Evolutionary conservation across 2,113 vertebrate species (phyloP).

Genomic region (Gymnobelideus leadbeateri): DNA sequence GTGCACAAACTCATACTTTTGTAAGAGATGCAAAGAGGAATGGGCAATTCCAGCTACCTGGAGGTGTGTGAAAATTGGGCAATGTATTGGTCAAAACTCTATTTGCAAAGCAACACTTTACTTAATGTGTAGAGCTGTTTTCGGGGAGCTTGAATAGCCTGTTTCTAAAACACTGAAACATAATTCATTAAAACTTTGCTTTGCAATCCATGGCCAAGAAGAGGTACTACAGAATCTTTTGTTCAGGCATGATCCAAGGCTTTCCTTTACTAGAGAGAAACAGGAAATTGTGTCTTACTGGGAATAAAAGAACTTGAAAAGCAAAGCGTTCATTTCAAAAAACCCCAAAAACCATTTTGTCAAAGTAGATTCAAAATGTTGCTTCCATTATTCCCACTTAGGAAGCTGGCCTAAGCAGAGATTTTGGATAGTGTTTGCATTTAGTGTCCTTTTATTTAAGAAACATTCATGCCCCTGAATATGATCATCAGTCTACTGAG

Average conservation of each 20-base stretch:
- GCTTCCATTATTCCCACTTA: slow-evolving; percentile 7
- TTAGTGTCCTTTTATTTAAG: slow-evolving; percentile 44
- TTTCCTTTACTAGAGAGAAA: neutral
- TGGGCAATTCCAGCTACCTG: slow-evolving; percentile 20
- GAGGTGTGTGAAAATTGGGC: slow-evolving; percentile 28
- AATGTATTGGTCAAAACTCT: slow-evolving; percentile 14
- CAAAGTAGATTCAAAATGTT: slow-evolving; percentile 18
- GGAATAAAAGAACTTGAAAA: slow-evolving; percentile 7
- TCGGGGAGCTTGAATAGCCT: neutral
- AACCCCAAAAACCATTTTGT: slow-evolving; percentile 36
- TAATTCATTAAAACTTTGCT: neutral
- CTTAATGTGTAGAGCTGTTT: slow-evolving; percentile 36
- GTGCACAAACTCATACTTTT: slow-evolving; percentile 28
- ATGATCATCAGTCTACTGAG: slow-evolving; percentile 49
- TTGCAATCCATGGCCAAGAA: slow-evolving; percentile 1
- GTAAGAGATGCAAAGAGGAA: slow-evolving; percentile 22
- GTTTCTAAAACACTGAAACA: slow-evolving; percentile 32
- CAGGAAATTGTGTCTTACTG: neutral
- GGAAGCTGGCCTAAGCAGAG: slow-evolving; percentile 39
- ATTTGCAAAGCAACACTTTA: neutral
- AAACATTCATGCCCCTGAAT: slow-evolving; percentile 55
- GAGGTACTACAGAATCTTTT: slow-evolving; percentile 2
- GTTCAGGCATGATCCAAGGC: neutral
- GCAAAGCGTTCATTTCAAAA: slow-evolving; percentile 22
- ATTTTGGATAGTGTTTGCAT: slow-evolving; percentile 29